phyloP scores from a whole-genome alignment of 2,113 vertebrate species.

The Antechinus flavipes region DNA sequence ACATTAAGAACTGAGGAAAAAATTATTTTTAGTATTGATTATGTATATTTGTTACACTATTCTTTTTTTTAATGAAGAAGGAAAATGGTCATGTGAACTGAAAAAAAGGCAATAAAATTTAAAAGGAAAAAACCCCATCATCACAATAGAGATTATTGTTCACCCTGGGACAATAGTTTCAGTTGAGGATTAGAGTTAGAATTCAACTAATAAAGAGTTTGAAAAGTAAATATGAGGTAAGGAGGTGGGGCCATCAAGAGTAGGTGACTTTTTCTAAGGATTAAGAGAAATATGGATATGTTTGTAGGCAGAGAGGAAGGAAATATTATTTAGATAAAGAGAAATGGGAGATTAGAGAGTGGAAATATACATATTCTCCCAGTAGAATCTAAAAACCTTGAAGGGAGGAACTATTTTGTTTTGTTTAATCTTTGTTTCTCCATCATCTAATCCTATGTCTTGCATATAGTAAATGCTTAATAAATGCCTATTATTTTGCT shows the following conservation, averaged over 20 bases:
- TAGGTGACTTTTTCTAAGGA: neutral
- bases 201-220: neutral
- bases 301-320: neutral
- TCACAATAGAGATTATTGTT: neutral
- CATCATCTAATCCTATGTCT: neutral
- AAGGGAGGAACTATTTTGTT: neutral
- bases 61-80: neutral
- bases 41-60: neutral
- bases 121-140: neutral
- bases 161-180: neutral
- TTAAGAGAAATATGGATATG: neutral
- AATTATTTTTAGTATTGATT: neutral
- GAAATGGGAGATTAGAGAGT: neutral
- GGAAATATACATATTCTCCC: neutral
- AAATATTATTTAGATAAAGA: neutral
- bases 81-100: neutral
- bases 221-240: neutral
- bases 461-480: neutral
- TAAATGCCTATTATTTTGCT: neutral
- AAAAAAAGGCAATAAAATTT: neutral
- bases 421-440: neutral
- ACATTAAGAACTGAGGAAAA: neutral
- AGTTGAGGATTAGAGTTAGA: neutral
- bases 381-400: neutral
- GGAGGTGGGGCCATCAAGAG: neutral